Conservation (phyloP, 2,113 vertebrate species). For the Fulmarus glacialis region DNA sequence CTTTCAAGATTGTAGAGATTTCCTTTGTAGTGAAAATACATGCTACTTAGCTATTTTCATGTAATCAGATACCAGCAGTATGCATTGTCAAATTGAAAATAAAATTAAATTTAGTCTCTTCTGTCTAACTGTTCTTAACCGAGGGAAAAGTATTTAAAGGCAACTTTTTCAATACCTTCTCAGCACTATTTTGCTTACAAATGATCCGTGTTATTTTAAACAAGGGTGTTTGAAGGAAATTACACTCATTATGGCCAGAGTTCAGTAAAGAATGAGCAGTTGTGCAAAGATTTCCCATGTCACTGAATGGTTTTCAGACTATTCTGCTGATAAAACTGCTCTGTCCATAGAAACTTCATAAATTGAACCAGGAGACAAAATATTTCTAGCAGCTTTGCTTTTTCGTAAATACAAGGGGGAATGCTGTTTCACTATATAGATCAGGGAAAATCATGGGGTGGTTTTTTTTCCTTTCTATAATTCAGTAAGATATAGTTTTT, state of each 20-base stretch:
- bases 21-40: neutral
- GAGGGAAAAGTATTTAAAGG: neutral
- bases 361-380: neutral
- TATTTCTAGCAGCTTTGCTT: neutral
- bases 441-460: neutral
- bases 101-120: neutral
- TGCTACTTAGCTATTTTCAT: neutral
- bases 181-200: neutral
- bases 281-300: slow-evolving; percentile 9
- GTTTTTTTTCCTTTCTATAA: neutral
- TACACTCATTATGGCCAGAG: neutral
- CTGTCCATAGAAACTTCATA: neutral
- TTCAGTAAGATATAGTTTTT: neutral
- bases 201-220: slow-evolving; percentile 15
- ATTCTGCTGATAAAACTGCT: neutral
- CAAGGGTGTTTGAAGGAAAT: slow-evolving; percentile 47
- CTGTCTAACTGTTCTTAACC: neutral
- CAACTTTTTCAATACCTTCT: slow-evolving; percentile 15
- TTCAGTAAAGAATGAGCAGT: neutral
- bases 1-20: neutral
- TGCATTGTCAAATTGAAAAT: neutral
- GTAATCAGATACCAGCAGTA: neutral
- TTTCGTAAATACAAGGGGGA: neutral
- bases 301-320: neutral
- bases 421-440: neutral